Percentiles rank a stretch among this genome's conserved stretches.
Conservation (phyloP, 2,113 vertebrate species). For the Leptodactylus fuscus region DNA sequence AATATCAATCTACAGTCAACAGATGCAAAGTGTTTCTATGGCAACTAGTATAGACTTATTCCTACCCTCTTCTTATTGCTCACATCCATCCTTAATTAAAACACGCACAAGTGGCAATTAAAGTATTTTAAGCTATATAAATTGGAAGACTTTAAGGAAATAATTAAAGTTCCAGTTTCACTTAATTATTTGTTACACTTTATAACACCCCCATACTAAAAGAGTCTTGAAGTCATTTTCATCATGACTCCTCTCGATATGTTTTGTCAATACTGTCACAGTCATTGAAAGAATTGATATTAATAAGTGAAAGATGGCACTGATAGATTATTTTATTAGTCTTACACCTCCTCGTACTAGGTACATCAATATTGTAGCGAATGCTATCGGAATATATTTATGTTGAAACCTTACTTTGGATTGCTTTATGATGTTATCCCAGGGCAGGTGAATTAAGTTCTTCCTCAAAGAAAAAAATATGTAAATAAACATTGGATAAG, state of each 20-base stretch:
- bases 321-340: background rate
- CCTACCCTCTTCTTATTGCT: slow-evolving; percentile 64
- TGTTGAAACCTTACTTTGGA: background rate
- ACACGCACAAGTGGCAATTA: slow-evolving; percentile 59
- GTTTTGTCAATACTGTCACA: background rate
- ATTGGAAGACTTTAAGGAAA: slow-evolving; percentile 42
- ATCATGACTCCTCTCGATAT: background rate
- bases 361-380: background rate
- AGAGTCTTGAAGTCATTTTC: background rate
- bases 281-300: background rate
- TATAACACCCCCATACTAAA: background rate
- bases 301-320: background rate
- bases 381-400: background rate
- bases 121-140: slow-evolving; percentile 61
- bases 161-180: slow-evolving; percentile 51
- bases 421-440: too few species aligned
- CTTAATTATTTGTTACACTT: slow-evolving; percentile 60
- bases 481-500: too few species aligned
- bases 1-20: slow-evolving; percentile 67
- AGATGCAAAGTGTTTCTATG: slow-evolving; percentile 72
- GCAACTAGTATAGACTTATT: slow-evolving; percentile 70
- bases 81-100: slow-evolving; percentile 65
- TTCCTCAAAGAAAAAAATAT: too few species aligned
- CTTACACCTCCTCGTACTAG: background rate
- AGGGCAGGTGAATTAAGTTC: too few species aligned